Base-by-base conservation (phyloP, 92 coral and sea anemone species). In the Palythoa heliodiscus region DNA sequence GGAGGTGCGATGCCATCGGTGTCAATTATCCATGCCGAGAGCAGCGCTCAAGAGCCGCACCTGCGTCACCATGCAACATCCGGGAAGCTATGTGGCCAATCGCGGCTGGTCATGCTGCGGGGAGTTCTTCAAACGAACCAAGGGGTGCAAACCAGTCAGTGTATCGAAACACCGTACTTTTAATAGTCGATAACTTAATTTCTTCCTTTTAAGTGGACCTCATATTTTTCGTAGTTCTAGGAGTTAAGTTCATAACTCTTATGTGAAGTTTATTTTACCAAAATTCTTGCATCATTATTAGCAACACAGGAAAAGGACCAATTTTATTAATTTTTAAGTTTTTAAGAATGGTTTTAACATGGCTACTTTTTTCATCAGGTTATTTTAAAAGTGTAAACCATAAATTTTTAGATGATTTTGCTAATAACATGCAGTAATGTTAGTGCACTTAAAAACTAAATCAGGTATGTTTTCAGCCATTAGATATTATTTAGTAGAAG, bases 91-190 rank as follows among this genome's bases (percentile, higher is more conserved):
- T 66, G 82, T 70, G 53, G 83, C 86, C 52, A 93, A 91, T 73
- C 84, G 87, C 55, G 99, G 99, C 13, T 97, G 99, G 99, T 83
- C 95, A 39, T 97, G 99, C 70, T 97, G 99, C 78, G 91, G 92
- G 48, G 95, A 97, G 93, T 87, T 94, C 19, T 76, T 88, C 70
- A 97, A 97, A 85, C 80, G 93, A 84, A 95, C 98, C 57, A 84
- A 86, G 73, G 99, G 99, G 22, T 97, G 99, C 73, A 97, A 93
- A 52, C 99, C 99, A 19, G 86, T 93, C 12, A 87, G 91, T 22
- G 82, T 97, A 9, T 88, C 94, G 11, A 88, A 96, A 60, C 99
- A 97, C 63, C 91, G 98, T 17, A 87, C 73, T 5, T 24, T 47
- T 10, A 80, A 80, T 73, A 48, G 55, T 11, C 63, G 84, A 47